These are phyloP conservation scores for Gymnodraco acuticeps DNA, from an alignment of 2,797 vertebrate species.

Conservation along the genomic window DNA sequence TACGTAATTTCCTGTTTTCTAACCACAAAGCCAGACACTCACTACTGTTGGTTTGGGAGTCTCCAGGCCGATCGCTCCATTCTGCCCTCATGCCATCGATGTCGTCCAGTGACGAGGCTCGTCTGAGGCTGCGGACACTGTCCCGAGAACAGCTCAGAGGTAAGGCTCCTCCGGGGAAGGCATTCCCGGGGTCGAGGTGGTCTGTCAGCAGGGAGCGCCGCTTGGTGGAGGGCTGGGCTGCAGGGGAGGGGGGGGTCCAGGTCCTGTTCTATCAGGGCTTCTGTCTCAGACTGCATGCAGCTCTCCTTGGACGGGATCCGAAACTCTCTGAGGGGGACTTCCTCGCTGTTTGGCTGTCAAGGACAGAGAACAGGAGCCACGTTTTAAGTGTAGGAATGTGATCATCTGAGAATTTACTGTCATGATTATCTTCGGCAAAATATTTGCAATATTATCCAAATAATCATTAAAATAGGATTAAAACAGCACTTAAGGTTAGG, in stretches of 20 bases:
- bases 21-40: conserved; percentile 47
- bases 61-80: conserved; percentile 69
- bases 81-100: conserved; percentile 87
- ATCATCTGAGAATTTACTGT: too few species aligned
- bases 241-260: conserved; percentile 69
- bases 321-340: conserved; percentile 89
- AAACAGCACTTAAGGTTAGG: too few species aligned
- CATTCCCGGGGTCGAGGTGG: conserved; percentile 75
- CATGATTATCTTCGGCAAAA: too few species aligned
- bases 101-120: conserved; percentile 90
- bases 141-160: conserved; percentile 83
- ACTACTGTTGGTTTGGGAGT: conserved; percentile 72
- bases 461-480: too few species aligned
- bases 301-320: conserved; percentile 89
- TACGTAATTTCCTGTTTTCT: not conserved
- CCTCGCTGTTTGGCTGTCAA: conserved; percentile 85
- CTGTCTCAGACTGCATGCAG: conserved; percentile 91
- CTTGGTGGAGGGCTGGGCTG: conserved; percentile 74
- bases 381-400: conserved; percentile 23
- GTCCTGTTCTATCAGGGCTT: conserved; percentile 91
- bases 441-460: too few species aligned
- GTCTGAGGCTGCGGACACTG: conserved; percentile 88
- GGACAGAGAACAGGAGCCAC: conserved; percentile 15
- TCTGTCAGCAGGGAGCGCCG: conserved; percentile 78
- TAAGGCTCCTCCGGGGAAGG: conserved; percentile 71